Evolutionary conservation across 2,888 invertebrate species (phyloP), one percentile per base, ranked within the genome.

Genomic region (Neoascia interrupta): DNA sequence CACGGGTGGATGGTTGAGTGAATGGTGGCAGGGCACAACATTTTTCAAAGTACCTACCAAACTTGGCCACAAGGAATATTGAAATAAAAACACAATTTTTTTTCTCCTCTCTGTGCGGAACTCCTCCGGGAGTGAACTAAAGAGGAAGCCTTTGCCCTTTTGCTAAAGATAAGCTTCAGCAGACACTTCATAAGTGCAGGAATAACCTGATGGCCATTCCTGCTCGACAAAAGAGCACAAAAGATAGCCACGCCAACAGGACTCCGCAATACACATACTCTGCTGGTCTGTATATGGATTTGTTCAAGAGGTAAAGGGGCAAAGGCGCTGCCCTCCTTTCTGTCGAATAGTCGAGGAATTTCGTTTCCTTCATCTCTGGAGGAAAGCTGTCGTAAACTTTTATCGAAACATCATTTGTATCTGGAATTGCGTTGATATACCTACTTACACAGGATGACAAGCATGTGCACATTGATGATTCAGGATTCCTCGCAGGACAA

Each of bases 391-490:
- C 70, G 37, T 63, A 69, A 75, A 68, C 19, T 63, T 70, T 63
- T 56, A 75, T 63, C 63, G 75, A 75, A 75, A 31, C 37, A 70
- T 63, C 41, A 60, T 69, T 69, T 75, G 36, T 56, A 43, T 63
- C 31, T 26, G 43, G 19, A 68, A 26, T 53, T 43, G 43, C 43
- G 21, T 58, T 31, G 18, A 37, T 23, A 45, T 58, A 45, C 26
- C 37, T 49, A 21, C 54, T 39, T 56, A 37, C 37, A 68, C 37
- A 56, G 31, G 45, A 45, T 39, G 54, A 68, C 47, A 47, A 37
- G 31, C 49, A 39, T 49, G 34, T 34, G 39, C 34, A 23, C 39
- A 34, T 19, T 15, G 69, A 70, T 69, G 61, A 49, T 63, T 58
- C 54, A 63, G 28, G 39, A 37, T 13, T 37, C 36, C 47, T 13